Base-by-base conservation (phyloP, 2,113 vertebrate species). In the Mola mola region DNA sequence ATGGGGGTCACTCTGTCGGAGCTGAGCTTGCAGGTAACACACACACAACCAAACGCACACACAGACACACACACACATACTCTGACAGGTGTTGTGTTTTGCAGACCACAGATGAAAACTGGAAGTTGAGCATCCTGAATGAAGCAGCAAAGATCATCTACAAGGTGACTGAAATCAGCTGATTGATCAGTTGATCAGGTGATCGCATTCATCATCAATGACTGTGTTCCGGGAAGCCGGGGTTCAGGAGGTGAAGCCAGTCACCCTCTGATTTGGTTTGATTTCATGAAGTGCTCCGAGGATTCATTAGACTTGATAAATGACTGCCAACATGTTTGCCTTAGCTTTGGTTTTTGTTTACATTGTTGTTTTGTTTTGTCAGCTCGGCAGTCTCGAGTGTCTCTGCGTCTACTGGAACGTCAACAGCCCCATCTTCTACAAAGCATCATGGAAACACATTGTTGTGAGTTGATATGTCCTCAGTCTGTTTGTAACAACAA, bases 371-470 rank as follows among this genome's bases (percentile, higher is more conserved):
- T 53, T 36, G 6, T 0, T 21, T 1, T n/a, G 5, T 67, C 66
- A 99, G 97, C 92, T 99, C 7, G 88, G 96, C 2, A 88, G 93
- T 49, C 91, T 99, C 52, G 94, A 98, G 48, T 92, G 94, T 83
- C 94, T 99, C 24, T 96, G 95, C 19, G 94, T 90, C 33, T 99
- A 98, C 38, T 98, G 96, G 96, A 98, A 98, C 4, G 90, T 98
- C 17, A 78, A 90, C 70, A 94, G 96, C 60, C 40, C 77, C 2
- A 84, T 96, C 57, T 95, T 93, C 75, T 95, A 95, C 78, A 90
- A 55, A 76, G 78, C 68, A 11, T 93, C 94, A 8, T 85, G 90
- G 74, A 93, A 95, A 28, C 76, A 95, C 33, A 95, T 98, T 31
- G 81, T 99, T 94, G 97, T 99, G 94, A 15, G 33, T 5, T 34